These are phyloP conservation scores for Agriopis aurantiaria DNA, from an alignment of 2,888 invertebrate genomes.

Conservation along the genomic window DNA sequence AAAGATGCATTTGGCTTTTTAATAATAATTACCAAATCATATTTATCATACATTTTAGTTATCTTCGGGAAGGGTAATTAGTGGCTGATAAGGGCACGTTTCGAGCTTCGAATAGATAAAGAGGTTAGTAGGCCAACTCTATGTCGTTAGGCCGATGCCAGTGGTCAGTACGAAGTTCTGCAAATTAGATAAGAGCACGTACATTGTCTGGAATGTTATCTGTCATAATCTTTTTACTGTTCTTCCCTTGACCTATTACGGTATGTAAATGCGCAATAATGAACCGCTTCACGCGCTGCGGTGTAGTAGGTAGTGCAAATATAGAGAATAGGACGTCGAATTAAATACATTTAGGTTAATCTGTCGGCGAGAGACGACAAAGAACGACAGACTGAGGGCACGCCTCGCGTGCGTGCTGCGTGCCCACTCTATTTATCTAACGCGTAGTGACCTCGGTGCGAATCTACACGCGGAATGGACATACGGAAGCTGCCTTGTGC, in stretches of 20 bases:
- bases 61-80: constrained; percentile 35
- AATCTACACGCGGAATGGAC: constrained; percentile 60
- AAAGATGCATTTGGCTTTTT: background rate
- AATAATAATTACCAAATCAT: background rate
- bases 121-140: constrained; percentile 70
- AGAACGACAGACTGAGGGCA: constrained; percentile 49
- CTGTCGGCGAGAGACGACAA: constrained; percentile 37
- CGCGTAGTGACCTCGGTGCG: constrained; percentile 65
- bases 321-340: constrained; percentile 45
- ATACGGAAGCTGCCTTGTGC: constrained; percentile 63
- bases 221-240: constrained; percentile 56
- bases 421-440: constrained; percentile 55
- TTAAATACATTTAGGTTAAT: constrained; percentile 52
- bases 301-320: constrained; percentile 34
- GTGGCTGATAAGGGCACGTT: constrained; percentile 37
- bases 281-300: constrained; percentile 30
- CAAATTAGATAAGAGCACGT: constrained; percentile 57
- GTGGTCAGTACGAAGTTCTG: constrained; percentile 48
- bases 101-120: constrained; percentile 53
- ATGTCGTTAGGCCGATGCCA: constrained; percentile 45
- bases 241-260: constrained; percentile 73
- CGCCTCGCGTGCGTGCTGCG: constrained; percentile 57
- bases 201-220: constrained; percentile 60
- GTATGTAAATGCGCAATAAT: constrained; percentile 66
- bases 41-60: constrained; percentile 31